Evolutionary conservation across 2,797 vertebrate species (phyloP), one percentile per base, ranked within the genome.

Genomic region (Rachycentron canadum): DNA sequence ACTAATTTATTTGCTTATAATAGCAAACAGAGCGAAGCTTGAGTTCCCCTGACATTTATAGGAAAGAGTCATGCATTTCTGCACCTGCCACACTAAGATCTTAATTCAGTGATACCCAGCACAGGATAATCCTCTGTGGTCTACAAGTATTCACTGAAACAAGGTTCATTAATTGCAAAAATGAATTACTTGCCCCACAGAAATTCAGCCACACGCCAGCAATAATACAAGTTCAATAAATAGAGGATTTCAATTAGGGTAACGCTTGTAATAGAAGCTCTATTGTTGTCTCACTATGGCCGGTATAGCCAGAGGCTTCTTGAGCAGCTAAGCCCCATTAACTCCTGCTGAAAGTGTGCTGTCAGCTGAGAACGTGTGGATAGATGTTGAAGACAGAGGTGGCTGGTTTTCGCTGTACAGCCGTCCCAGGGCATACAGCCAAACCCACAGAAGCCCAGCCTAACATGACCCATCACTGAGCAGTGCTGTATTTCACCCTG

Each of bases 191-290:
- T 47, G 65, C 64, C 83, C 30, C 23, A 43, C 52, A 79, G 69
- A 81, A 78, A 81, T 72, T 79, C 69, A 81, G 79, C 72, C 85
- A 66, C 83, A 82, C 53, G 28, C 71, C 60, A 66, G 69, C 60
- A 77, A 86, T 84, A 87, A 87, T 62, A 52, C 70, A 72, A 55
- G 79, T 86, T 83, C 85, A 84, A 81, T 90, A 82, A 87, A 83
- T 85, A 89, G 69, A 88, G 81, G 78, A 87, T 88, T 91, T 88
- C 79, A 85, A 85, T 92, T 88, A 86, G 77, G 64, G 50, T 41
- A 79, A 40, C 77, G 82, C 81, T 87, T 87, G 85, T 83, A 81
- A 70, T 32, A 76, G 73, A 69, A 82, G 68, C 41, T 68, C 26
- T 45, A 55, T 73, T 91, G 82, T 84, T 86, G 73, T 86, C 66